Percentiles rank a stretch among this genome's conserved stretches.
Evolutionary conservation across 2,888 invertebrate genomes (phyloP).

Genomic region (Cabera pusaria): DNA sequence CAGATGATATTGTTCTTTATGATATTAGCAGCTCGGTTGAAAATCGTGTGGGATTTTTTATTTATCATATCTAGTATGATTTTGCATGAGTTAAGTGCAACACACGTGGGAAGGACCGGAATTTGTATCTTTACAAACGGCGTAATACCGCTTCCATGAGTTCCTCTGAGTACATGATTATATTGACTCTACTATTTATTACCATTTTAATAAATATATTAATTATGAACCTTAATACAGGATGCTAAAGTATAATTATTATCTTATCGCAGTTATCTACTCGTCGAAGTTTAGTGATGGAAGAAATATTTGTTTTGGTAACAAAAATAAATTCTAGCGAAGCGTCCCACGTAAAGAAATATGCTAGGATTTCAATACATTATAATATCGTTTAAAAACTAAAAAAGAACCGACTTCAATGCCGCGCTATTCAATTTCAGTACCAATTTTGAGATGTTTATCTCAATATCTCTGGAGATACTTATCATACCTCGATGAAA

Average conservation of each 20-base stretch:
- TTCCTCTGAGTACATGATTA: too few relatives aligned
- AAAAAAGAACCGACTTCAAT: too few relatives aligned
- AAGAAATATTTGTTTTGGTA: background rate
- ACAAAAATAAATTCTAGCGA: constrained; percentile 2
- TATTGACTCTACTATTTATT: too few relatives aligned
- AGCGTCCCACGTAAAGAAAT: constrained; percentile 1
- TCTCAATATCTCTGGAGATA: too few relatives aligned
- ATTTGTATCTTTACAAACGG: constrained; percentile 41
- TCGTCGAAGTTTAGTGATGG: too few relatives aligned
- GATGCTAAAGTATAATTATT: too few relatives aligned
- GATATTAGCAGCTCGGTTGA: background rate
- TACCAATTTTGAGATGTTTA: too few relatives aligned
- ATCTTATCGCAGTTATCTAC: too few relatives aligned
- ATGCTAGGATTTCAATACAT: constrained; percentile 3
- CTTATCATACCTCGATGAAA: constrained; percentile 9
- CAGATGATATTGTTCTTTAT: constrained; percentile 8
- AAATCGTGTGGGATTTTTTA: constrained; percentile 2
- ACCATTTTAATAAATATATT: background rate
- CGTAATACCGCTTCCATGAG: constrained; percentile 1
- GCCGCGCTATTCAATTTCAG: too few relatives aligned
- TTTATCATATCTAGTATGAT: constrained; percentile 32
- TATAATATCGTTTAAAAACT: too few relatives aligned
- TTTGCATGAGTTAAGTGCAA: constrained; percentile 34
- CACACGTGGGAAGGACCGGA: constrained; percentile 57
- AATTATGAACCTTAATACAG: too few relatives aligned